Conservation (phyloP, 2,888 invertebrate species). For the Melolontha melolontha region DNA sequence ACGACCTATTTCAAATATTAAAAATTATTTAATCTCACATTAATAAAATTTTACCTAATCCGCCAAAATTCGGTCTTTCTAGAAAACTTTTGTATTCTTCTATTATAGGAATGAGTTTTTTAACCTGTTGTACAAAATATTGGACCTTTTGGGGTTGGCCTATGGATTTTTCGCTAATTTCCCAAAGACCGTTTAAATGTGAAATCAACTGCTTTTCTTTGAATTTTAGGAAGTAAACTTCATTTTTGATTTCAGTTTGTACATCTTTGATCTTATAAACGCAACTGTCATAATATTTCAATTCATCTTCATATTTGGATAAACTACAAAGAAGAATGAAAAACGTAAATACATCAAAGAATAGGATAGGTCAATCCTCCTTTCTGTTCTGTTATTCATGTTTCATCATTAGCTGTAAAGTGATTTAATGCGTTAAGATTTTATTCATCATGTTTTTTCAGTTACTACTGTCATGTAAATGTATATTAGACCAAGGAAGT, state of each 20-base stretch:
- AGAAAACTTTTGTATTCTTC: slow-evolving; percentile 17
- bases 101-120: neutral
- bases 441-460: too few species aligned
- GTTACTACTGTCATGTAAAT: too few species aligned
- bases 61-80: neutral
- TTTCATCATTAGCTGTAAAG: too few species aligned
- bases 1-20: too few species aligned
- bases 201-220: slow-evolving; percentile 15
- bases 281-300: slow-evolving; percentile 27
- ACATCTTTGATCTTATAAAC: slow-evolving; percentile 28
- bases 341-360: neutral
- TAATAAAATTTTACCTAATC: too few species aligned
- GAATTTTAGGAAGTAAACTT: slow-evolving; percentile 35
- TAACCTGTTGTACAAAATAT: slow-evolving; percentile 2
- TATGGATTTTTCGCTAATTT: slow-evolving; percentile 1
- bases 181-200: slow-evolving; percentile 3
- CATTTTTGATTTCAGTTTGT: slow-evolving; percentile 21
- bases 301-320: slow-evolving; percentile 28
- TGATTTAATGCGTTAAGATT: too few species aligned
- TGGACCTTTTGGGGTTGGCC: neutral
- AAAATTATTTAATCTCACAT: too few species aligned
- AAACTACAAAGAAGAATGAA: slow-evolving; percentile 10
- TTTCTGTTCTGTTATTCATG: too few species aligned
- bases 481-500: too few species aligned
- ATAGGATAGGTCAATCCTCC: neutral